A percentile compares a stretch with the other conserved stretches of the same genome.
Evolutionary conservation across 2,888 invertebrate species (phyloP).

Genomic region (Dendrolimus houi): DNA sequence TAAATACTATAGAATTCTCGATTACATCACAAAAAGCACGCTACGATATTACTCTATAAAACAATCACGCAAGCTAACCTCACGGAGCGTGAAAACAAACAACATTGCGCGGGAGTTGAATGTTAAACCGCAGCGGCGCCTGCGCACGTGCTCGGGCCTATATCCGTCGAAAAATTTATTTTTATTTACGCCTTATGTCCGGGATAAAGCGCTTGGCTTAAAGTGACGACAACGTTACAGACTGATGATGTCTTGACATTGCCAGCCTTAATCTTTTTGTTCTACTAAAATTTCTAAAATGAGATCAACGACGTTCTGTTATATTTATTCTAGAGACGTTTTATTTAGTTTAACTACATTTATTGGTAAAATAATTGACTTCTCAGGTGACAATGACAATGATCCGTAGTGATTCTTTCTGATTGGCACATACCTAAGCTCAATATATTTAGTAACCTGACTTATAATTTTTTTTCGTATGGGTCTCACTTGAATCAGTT

Average conservation of each 20-base stretch:
- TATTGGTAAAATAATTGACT: too few species aligned
- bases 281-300: neutral
- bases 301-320: too few species aligned
- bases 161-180: conserved; percentile 60
- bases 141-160: conserved; percentile 46
- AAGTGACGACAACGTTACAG: neutral
- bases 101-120: conserved; percentile 50
- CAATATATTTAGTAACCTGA: too few species aligned
- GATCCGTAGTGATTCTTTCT: too few species aligned
- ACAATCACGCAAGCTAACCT: conserved; percentile 48
- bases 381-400: too few species aligned
- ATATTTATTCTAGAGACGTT: too few species aligned
- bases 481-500: too few species aligned
- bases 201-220: conserved; percentile 13
- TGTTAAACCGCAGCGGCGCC: conserved; percentile 53
- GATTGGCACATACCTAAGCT: too few species aligned
- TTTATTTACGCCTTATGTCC: conserved; percentile 54
- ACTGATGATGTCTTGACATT: neutral
- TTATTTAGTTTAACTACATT: too few species aligned
- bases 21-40: conserved; percentile 36
- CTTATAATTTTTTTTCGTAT: too few species aligned
- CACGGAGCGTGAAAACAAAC: conserved; percentile 56
- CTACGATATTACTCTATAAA: conserved; percentile 44
- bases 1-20: conserved; percentile 1
- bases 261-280: neutral